These are phyloP conservation scores for Anguilla rostrata DNA, from an alignment of 2,113 vertebrate genomes.

Conservation along the genomic window DNA sequence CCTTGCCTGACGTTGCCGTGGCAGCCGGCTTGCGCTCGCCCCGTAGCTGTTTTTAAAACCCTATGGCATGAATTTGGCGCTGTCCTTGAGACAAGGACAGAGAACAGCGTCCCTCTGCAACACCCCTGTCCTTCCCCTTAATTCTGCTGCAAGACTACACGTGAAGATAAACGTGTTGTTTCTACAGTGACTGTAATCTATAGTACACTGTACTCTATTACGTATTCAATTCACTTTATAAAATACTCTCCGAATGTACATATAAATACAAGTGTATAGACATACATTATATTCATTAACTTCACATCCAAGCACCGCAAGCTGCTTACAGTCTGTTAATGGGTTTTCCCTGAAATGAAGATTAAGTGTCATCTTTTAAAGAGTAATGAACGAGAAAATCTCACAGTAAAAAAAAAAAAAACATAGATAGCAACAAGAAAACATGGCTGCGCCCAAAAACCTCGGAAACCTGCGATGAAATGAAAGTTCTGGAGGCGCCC, in stretches of 20 bases:
- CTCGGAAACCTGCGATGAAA: too few relatives aligned
- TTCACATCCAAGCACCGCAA: too few relatives aligned
- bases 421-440: too few relatives aligned
- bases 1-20: not conserved
- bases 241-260: too few relatives aligned
- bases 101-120: not conserved
- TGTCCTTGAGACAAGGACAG: constrained; percentile 2
- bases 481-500: too few relatives aligned
- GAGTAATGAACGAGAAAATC: too few relatives aligned
- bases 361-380: not conserved
- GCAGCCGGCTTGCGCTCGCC: not conserved
- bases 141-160: not conserved
- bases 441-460: too few relatives aligned
- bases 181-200: not conserved
- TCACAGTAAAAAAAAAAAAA: too few relatives aligned
- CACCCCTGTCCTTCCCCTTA: not conserved
- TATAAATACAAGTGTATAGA: too few relatives aligned
- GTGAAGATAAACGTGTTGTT: not conserved
- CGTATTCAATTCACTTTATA: not conserved
- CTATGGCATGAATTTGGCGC: not conserved
- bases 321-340: too few relatives aligned
- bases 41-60: not conserved
- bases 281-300: too few relatives aligned
- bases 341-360: too few relatives aligned
- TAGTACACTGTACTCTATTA: not conserved